These are phyloP conservation scores for Liodrosophila aerea DNA, from an alignment of 2,888 invertebrate genomes.

Conservation along the genomic window DNA sequence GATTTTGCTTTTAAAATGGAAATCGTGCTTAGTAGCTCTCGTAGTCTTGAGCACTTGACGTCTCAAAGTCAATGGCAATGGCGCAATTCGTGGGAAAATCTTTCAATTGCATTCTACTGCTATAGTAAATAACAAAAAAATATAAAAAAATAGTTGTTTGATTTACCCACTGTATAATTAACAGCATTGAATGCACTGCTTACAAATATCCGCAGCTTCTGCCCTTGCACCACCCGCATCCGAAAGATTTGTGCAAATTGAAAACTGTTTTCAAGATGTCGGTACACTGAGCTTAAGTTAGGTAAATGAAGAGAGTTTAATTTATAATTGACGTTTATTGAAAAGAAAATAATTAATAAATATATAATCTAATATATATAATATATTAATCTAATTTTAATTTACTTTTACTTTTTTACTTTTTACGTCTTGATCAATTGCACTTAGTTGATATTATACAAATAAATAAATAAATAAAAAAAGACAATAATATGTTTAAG, in stretches of 20 bases:
- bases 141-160: conserved; percentile 32
- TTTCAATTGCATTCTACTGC: conserved; percentile 56
- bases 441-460: too few relatives aligned
- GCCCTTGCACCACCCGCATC: conserved; percentile 9
- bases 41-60: conserved; percentile 58
- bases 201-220: conserved; percentile 16
- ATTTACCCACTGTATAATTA: conserved; percentile 50
- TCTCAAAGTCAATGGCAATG: conserved; percentile 73
- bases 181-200: conserved; percentile 41
- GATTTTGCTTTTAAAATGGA: conserved; percentile 36
- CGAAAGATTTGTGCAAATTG: conserved; percentile 37
- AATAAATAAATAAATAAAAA: too few relatives aligned
- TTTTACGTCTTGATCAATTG: too few relatives aligned
- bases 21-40: conserved; percentile 66
- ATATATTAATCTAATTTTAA: too few relatives aligned
- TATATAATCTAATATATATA: too few relatives aligned
- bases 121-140: conserved; percentile 9
- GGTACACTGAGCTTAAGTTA: too few relatives aligned
- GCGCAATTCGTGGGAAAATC: conserved; percentile 68
- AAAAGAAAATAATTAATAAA: too few relatives aligned
- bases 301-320: too few relatives aligned
- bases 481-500: too few relatives aligned
- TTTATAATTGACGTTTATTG: too few relatives aligned
- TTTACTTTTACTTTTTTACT: too few relatives aligned
- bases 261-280: conserved; percentile 22